Evolutionary conservation across 2,797 vertebrate genomes (phyloP).

Genomic region (Mormyrops attenuatus): DNA sequence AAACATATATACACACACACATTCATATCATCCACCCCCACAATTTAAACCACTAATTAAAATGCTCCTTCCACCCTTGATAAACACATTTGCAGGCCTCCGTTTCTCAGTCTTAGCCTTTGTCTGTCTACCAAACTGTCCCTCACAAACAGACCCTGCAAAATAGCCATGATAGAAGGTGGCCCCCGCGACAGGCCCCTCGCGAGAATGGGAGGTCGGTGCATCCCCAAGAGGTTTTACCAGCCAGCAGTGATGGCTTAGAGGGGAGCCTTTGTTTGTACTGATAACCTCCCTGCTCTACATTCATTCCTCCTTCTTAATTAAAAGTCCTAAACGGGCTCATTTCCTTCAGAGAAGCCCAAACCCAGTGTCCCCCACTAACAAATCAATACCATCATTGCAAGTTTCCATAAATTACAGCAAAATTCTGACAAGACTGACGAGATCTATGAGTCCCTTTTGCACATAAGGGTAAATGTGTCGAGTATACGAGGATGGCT

Average conservation of each 20-base stretch:
- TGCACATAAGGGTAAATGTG: neutral
- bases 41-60: no score
- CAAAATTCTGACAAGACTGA: neutral
- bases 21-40: no score
- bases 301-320: conserved; percentile 12
- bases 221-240: no score
- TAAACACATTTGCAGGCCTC: no score
- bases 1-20: no score
- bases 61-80: no score
- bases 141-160: no score
- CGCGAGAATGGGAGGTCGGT: no score
- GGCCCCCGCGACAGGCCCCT: neutral
- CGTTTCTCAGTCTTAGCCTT: no score
- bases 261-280: no score
- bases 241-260: neutral
- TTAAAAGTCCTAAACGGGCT: neutral
- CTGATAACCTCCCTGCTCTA: conserved; percentile 18
- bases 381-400: conserved; percentile 17
- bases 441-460: neutral
- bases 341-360: neutral
- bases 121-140: no score
- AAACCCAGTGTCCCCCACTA: conserved; percentile 1
- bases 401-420: neutral
- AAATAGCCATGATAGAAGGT: no score
- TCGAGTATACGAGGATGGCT: neutral